phyloP scores from a whole-genome alignment of 2,888 invertebrate genomes.

The Entomobrya multifasciata region DNA sequence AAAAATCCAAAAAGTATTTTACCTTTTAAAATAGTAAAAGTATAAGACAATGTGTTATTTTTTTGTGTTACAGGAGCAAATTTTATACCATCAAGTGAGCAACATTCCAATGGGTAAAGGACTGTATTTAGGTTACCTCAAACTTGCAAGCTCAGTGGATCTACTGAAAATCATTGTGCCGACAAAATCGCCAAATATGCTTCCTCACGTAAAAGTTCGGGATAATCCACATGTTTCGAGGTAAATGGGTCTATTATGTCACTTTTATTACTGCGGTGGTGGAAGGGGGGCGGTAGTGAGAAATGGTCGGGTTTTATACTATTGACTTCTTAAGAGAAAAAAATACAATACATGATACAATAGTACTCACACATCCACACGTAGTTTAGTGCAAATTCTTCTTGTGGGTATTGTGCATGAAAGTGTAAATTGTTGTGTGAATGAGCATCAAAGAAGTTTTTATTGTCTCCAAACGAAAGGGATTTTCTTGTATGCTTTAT shows the following conservation, averaged over 20 bases:
- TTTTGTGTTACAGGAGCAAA: conserved; percentile 83
- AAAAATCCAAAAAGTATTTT: background rate
- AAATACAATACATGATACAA: background rate
- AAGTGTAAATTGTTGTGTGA: conserved; percentile 26
- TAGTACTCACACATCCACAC: too few relatives aligned
- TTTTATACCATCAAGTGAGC: conserved; percentile 89
- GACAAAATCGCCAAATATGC: conserved; percentile 94
- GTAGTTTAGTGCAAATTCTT: background rate
- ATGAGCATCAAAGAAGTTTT: conserved; percentile 16
- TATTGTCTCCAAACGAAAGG: conserved; percentile 42
- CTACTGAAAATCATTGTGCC: conserved; percentile 96
- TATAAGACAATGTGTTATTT: background rate
- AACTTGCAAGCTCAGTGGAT: conserved; percentile 97
- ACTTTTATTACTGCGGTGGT: background rate
- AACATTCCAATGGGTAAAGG: conserved; percentile 91
- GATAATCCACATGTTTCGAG: conserved; percentile 98
- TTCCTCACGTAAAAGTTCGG: conserved; percentile 95
- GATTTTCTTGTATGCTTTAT: conserved; percentile 26
- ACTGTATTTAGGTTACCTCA: conserved; percentile 96
- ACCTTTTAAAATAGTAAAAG: too few relatives aligned
- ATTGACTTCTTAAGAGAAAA: background rate
- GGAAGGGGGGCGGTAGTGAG: background rate
- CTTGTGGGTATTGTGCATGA: background rate
- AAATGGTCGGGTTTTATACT: background rate
- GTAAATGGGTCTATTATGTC: conserved; percentile 83